Evolutionary conservation across 2,113 vertebrate species (phyloP).

Genomic region (Hippoglossus stenolepis): DNA sequence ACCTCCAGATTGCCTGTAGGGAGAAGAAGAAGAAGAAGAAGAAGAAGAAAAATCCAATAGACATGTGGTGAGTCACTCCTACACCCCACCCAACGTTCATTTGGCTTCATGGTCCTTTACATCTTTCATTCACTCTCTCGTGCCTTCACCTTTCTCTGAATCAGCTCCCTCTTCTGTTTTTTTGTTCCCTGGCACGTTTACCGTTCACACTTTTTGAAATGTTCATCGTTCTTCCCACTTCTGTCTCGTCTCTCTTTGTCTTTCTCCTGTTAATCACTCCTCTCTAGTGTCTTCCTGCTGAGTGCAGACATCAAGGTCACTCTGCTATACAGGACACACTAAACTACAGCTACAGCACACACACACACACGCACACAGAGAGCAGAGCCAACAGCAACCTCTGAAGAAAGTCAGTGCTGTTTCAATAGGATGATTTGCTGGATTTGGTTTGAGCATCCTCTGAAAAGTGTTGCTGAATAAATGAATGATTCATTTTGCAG

Average conservation of each 20-base stretch:
- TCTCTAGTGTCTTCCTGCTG: constrained; percentile 68
- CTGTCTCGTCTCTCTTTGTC: constrained; percentile 38
- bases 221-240: constrained; percentile 28
- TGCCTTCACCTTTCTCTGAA: constrained; percentile 7
- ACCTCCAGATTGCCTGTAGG: constrained; percentile 81
- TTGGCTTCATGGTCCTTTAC: constrained; percentile 37
- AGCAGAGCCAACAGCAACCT: constrained; percentile 4
- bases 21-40: constrained; percentile 34
- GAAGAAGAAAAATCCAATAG: constrained; percentile 29
- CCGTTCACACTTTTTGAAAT: constrained; percentile 43
- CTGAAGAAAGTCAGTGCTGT: constrained; percentile 5
- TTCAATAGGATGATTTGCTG: background rate
- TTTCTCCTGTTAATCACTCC: constrained; percentile 68
- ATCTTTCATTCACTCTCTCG: constrained; percentile 21
- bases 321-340: constrained; percentile 55
- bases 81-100: constrained; percentile 41
- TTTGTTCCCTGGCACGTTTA: constrained; percentile 22
- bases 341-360: constrained; percentile 24
- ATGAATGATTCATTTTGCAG: background rate
- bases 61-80: constrained; percentile 73
- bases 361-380: constrained; percentile 2
- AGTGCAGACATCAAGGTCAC: constrained; percentile 76
- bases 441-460: no score
- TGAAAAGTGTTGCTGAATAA: constrained; percentile 13
- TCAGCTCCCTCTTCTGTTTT: background rate